A percentile compares a stretch with the other conserved stretches of the same genome.
These are phyloP conservation scores for Dryobotodes eremita DNA, from an alignment of 2,888 invertebrate genomes.

Conservation along the genomic window DNA sequence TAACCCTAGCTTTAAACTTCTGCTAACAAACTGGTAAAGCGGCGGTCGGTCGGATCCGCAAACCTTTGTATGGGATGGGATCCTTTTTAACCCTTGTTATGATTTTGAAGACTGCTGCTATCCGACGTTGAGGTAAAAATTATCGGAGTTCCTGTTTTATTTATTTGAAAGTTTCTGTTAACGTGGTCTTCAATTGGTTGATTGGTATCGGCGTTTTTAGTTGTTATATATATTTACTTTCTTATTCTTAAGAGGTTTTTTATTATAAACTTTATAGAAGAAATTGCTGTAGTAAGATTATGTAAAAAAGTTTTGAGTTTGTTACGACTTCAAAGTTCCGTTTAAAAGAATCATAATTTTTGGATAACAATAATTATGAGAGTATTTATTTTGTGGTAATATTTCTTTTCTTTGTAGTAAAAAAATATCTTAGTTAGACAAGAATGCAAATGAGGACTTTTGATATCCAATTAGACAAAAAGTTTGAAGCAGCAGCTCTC, in stretches of 20 bases:
- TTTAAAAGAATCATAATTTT: neutral
- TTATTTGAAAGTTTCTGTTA: slow-evolving; percentile 39
- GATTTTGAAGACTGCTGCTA: slow-evolving; percentile 73
- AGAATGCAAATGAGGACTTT: neutral
- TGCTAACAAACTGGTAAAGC: slow-evolving; percentile 77
- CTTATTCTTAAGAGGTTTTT: neutral
- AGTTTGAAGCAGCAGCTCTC: neutral
- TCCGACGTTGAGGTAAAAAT: slow-evolving; percentile 66
- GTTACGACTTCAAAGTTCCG: neutral
- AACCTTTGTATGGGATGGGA: slow-evolving; percentile 75
- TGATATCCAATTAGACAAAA: neutral
- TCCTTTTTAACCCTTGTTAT: slow-evolving; percentile 78
- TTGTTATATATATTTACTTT: neutral
- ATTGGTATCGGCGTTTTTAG: neutral
- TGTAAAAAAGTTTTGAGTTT: neutral
- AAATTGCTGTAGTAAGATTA: neutral
- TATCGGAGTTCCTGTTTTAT: slow-evolving; percentile 54
- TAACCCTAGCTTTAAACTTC: slow-evolving; percentile 79
- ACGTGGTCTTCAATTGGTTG: neutral
- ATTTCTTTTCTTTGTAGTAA: neutral
- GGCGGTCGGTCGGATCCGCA: slow-evolving; percentile 75
- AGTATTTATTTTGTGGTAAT: neutral
- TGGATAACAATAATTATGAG: neutral
- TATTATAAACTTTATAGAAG: neutral
- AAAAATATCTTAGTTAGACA: neutral